phyloP scores from a whole-genome alignment of 2,113 vertebrate species.

The Aphyosemion australe region DNA sequence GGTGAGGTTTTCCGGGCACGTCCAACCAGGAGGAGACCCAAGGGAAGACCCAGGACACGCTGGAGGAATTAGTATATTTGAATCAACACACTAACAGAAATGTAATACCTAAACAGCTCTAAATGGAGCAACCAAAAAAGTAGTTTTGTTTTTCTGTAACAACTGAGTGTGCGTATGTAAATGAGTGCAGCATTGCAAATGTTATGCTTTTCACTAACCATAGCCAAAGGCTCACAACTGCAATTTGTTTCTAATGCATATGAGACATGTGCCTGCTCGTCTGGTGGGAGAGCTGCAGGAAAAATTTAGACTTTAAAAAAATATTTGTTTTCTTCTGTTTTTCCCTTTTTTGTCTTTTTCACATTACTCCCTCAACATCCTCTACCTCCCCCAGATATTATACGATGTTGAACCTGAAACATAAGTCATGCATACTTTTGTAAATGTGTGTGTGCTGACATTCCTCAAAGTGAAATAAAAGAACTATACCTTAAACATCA shows the following conservation, averaged over 20 bases:
- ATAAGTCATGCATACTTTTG: constrained; percentile 26
- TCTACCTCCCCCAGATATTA: constrained; percentile 2
- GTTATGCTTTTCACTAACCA: not conserved
- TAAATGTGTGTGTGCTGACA: constrained; percentile 8
- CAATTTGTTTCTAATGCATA: constrained; percentile 3
- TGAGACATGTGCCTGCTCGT: not conserved
- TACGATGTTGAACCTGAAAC: constrained; percentile 28
- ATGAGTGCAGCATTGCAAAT: not conserved
- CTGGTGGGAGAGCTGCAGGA: not conserved
- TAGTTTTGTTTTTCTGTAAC: not conserved
- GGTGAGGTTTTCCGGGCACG: no score
- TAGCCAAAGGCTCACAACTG: not conserved
- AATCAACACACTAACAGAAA: not conserved
- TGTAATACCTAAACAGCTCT: not conserved
- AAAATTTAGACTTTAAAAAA: no score
- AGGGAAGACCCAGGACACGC: no score
- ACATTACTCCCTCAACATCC: constrained; percentile 22
- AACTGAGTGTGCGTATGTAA: not conserved
- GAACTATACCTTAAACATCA: no score
- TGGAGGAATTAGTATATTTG: no score
- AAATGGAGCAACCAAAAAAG: not conserved
- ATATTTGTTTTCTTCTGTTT: not conserved
- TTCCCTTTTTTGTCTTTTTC: not conserved
- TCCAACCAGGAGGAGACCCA: no score
- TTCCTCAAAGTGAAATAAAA: no score